Evolutionary conservation across 2,888 invertebrate species (phyloP), one percentile per base, ranked within the genome.

Genomic region (Buathra laborator): DNA sequence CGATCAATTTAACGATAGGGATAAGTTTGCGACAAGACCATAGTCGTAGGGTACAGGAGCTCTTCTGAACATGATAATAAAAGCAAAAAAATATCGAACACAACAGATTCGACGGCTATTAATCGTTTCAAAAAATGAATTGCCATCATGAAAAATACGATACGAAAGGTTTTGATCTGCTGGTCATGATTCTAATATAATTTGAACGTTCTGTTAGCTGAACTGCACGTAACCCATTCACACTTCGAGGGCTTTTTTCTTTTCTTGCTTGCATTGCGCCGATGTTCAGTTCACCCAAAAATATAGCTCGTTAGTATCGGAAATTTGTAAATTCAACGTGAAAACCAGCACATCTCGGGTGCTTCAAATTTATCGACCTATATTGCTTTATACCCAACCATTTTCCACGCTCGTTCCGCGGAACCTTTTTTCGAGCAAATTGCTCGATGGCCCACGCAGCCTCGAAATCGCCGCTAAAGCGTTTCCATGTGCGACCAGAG

Each of bases 401-500:
- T 68, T 81, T 77, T 62, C 12, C 24, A 12, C 64, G 68, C 29
- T 56, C 46, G 10, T 51, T 19, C 32, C 48, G n/a, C 59, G 10
- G 16, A 3, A 12, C 37, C 10, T 74, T 68, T 66, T 59, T 66
- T 24, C 32, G 9, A 9, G 62, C 29, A 72, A 70, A 78, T 70
- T 46, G 59, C 29, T 10, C 77, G 59, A 82, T 77, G 37, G 77
- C 66, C 67, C 72, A 78, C 59, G 56, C 71, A 64, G 67, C 72
- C 72, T 72, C 72, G 82, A 74, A 83, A 83, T 78, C 82, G 72
- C 78, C 72, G 48, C 78, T 83, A 83, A 83, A 83, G 77, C 78
- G 83, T 83, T 83, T 78, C 83, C 78, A 78, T 83, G 83, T 83
- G 83, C 83, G 77, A 78, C 83, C 72, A 74, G 83, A 83, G 83